phyloP scores from a whole-genome alignment of 1,140 invertebrate genomes.

The Hestina assimilis region DNA sequence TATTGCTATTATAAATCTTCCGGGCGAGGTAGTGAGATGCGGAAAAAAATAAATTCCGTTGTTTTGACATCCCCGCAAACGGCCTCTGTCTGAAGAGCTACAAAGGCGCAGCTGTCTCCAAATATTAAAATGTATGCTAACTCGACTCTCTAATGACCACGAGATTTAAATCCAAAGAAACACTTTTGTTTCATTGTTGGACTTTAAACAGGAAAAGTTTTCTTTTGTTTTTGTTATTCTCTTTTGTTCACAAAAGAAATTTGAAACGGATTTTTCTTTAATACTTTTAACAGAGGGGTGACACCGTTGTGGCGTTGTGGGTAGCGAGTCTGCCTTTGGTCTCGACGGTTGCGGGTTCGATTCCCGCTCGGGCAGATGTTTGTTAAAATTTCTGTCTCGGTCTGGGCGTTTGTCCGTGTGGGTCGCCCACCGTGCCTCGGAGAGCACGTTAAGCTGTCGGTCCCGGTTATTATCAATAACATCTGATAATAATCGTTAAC shows the following conservation, averaged over 20 bases:
- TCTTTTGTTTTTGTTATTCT: slow-evolving; percentile 11
- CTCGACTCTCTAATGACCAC: slow-evolving; percentile 50
- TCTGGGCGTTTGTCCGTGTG: no score
- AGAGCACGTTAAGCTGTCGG: no score
- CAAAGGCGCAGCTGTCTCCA: slow-evolving; percentile 26
- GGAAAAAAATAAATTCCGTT: slow-evolving; percentile 14
- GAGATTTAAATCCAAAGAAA: slow-evolving; percentile 56
- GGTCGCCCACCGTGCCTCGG: no score
- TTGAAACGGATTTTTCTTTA: not conserved
- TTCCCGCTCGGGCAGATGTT: no score
- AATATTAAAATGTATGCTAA: slow-evolving; percentile 51
- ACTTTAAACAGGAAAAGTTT: slow-evolving; percentile 54
- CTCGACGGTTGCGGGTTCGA: no score
- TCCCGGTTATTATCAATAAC: no score
- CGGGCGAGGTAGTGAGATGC: not conserved
- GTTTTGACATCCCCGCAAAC: slow-evolving; percentile 10
- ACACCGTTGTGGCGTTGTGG: no score
- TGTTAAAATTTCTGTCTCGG: no score
- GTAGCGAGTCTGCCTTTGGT: no score
- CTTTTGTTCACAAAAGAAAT: not conserved
- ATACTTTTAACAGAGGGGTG: no score
- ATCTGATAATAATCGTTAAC: no score
- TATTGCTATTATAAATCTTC: slow-evolving; percentile 11
- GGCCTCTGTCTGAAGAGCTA: slow-evolving; percentile 1
- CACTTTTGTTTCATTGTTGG: slow-evolving; percentile 35